Conservation (phyloP, 2,113 vertebrate species). For the Zosterops borbonicus region DNA sequence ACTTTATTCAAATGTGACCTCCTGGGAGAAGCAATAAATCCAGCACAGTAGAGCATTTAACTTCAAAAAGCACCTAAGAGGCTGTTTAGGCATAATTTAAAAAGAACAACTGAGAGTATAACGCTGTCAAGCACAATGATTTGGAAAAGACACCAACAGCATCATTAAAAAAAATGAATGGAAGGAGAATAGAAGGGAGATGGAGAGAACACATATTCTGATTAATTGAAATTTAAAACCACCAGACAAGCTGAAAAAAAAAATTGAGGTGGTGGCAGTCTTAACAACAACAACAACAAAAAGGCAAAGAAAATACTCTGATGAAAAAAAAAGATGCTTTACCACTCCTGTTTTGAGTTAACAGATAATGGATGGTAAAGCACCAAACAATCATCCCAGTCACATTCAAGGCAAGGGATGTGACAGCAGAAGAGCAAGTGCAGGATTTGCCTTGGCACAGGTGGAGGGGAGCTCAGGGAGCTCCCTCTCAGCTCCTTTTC, state of each 20-base stretch:
- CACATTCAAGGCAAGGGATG: not conserved
- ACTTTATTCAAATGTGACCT: not conserved
- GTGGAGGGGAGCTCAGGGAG: not conserved
- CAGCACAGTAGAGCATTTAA: not conserved
- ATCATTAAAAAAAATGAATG: not conserved
- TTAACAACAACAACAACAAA: not conserved
- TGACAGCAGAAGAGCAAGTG: not conserved
- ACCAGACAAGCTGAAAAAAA: not conserved
- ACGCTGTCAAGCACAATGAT: not conserved
- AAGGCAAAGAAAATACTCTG: not conserved
- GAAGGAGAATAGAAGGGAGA: not conserved
- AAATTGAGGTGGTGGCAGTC: not conserved
- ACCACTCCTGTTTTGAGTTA: not conserved
- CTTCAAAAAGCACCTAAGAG: not conserved
- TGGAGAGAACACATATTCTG: fast-evolving
- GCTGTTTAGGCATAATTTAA: not conserved
- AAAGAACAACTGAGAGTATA: not conserved
- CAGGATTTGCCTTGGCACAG: not conserved
- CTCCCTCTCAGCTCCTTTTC: not conserved
- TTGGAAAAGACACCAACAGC: not conserved
- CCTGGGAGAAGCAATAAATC: not conserved
- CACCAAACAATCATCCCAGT: not conserved
- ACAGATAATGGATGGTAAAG: not conserved
- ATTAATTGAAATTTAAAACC: not conserved
- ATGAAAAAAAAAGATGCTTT: not conserved